Evolutionary conservation across 2,888 invertebrate genomes (phyloP), one percentile per base, ranked within the genome.

Genomic region (Hirtodrosophila histrioides): DNA sequence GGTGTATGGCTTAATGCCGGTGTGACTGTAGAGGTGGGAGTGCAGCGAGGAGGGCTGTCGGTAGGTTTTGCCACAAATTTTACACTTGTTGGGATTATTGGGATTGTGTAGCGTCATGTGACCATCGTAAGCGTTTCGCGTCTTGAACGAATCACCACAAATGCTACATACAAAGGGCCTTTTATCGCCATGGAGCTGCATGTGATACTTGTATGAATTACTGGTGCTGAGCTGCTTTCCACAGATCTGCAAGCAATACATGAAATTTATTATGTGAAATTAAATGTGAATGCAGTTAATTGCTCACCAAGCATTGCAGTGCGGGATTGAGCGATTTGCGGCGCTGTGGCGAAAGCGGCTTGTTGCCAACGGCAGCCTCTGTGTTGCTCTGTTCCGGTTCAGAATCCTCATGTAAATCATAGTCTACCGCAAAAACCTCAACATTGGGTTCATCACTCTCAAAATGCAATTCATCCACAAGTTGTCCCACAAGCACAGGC

Each of bases 81-180:
- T 66, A 40, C 92, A 92, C 3, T 87, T 89, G 39, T 91, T 90
- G 0, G 91, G 92, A 74, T 91, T 91, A 35, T 89, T 88, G 0
- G 86, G 81, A 73, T 91, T 78, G 49, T 92, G 92, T 0, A 89
- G 75, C 1, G 89, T 89, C 57, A 90, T 80, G 51, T 92, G 92
- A 0, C 92, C 92, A 40, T 91, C 91, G 55, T 89, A 88, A 0
- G 92, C 90, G 46, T 92, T 92, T 43, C 91, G 88, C 0, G 92
- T 92, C 75, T 92, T 92, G 44, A 91, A 92, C n/a, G 90, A 86
- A 17, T 89, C 88, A 0, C 90, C 91, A 58, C 92, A 92, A 3
- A 89, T 83, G 10, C 69, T 80, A 63, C 92, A 92, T 10, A 88
- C 73, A 57, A 77, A 92, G 0, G 91, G 91, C 3, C 89, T 89